Evolutionary conservation across 1,140 invertebrate genomes (phyloP).

Genomic region (Calephelis nemesis): DNA sequence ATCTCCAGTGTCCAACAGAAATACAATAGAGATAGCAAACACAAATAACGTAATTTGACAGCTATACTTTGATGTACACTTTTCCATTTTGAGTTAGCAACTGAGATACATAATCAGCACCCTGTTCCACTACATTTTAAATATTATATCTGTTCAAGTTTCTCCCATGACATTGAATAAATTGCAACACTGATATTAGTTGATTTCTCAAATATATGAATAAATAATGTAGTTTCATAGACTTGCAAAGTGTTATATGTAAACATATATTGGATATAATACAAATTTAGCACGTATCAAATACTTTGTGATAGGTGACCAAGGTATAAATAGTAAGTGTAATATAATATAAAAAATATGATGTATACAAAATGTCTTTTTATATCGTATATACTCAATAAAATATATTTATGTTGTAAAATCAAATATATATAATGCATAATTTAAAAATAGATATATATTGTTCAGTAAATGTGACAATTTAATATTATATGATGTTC

Average conservation of each 20-base stretch:
- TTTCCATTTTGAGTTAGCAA: too few species aligned
- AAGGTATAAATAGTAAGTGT: conserved; percentile 4
- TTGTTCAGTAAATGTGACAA: not conserved
- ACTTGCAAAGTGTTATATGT: not conserved
- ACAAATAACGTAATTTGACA: too few species aligned
- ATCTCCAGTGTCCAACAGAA: too few species aligned
- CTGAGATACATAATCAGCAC: too few species aligned
- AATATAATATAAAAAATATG: not conserved
- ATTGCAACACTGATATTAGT: not conserved
- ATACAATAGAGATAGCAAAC: too few species aligned
- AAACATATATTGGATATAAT: not conserved
- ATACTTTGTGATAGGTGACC: conserved; percentile 17
- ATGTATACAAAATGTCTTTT: conserved; percentile 1
- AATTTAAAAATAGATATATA: not conserved
- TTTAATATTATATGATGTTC: not conserved
- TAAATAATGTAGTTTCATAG: not conserved
- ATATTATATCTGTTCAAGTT: not conserved
- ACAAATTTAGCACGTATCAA: conserved; percentile 5
- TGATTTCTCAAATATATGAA: not conserved
- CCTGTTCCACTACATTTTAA: too few species aligned
- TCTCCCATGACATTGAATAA: not conserved
- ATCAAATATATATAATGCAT: not conserved
- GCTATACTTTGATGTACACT: too few species aligned
- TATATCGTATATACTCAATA: conserved; percentile 3
- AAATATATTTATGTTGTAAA: not conserved